Evolutionary conservation across 2,113 vertebrate genomes (phyloP), one percentile per base, ranked within the genome.

Genomic region (Microtus richardsoni): DNA sequence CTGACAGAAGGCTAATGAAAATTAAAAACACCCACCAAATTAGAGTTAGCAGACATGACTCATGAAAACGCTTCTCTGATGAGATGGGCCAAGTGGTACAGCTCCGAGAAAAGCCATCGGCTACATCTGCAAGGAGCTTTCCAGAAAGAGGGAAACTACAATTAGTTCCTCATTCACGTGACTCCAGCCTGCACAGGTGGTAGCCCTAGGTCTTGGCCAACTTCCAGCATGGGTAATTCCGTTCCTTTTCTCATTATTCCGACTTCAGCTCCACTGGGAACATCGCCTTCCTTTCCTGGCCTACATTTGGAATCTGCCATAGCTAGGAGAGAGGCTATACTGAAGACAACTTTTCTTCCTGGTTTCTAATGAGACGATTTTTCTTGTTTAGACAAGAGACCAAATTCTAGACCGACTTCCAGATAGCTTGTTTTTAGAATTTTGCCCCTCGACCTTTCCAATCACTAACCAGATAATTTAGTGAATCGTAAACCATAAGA

Each of bases 151-250:
- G 21, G 49, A 94, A 93, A 58, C 36, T 86, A 64, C 30, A 68
- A 22, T 77, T 60, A 62, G 17, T 74, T 82, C 87, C 79, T 85
- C 33, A 16, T 47, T 80, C 89, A 82, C 60, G 78, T 24, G 68
- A 80, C 44, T 74, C 28, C 64, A 75, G 24, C 16, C 54, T 93
- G 83, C 58, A 52, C 87, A 95, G 44, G 78, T 85, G 26, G 28
- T 62, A 80, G 36, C 79, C 75, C 49, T 71, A 39, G 54, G 33
- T 91, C 60, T 84, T 95, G 96, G 88, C 80, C 41, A 83, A n/a
- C 64, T 87, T 93, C 95, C 88, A 92, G n/a, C 33, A 36, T 95
- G 91, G 92, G 54, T 89, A 93, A 93, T 95, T 95, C 92, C 90
- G 47, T 91, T 74, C 39, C 39, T 58, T 10, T 89, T 88, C 52